Percentiles rank a stretch among this genome's conserved stretches.
Conservation (phyloP, 2,888 invertebrate genomes). For the Zelleria hepariella region DNA sequence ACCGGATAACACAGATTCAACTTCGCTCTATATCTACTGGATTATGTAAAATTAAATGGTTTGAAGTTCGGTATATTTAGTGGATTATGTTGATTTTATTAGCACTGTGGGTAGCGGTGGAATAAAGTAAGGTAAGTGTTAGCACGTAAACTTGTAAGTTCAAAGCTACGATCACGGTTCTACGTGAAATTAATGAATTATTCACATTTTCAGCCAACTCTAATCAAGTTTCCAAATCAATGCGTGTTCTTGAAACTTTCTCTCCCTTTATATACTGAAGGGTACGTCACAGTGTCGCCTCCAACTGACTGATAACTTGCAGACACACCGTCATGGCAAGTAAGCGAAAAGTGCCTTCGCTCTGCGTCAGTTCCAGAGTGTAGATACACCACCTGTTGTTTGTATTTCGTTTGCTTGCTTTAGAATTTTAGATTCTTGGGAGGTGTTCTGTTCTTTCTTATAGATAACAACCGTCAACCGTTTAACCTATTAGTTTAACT, state of each 20-base stretch:
- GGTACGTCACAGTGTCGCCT: neutral
- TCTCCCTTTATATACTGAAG: neutral
- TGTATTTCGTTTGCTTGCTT: too few species aligned
- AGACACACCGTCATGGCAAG: neutral
- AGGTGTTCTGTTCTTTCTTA: too few species aligned
- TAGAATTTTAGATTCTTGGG: too few species aligned
- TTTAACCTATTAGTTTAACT: too few species aligned
- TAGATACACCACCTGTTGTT: neutral
- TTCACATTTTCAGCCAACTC: neutral
- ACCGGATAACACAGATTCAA: neutral
- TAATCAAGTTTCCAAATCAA: neutral
- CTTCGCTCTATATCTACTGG: neutral
- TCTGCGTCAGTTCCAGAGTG: neutral
- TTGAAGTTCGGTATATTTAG: too few species aligned
- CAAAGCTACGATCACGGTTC: too few species aligned
- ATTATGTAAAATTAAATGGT: too few species aligned
- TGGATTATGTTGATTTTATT: too few species aligned
- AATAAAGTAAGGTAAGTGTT: neutral
- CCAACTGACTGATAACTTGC: neutral
- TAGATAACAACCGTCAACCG: too few species aligned
- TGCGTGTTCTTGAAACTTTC: neutral
- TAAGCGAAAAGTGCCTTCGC: neutral
- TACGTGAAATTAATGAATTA: too few species aligned
- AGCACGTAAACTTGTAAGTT: neutral
- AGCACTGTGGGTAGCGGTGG: too few species aligned